Evolutionary conservation across 2,797 vertebrate species (phyloP).

Genomic region (Menidia menidia): DNA sequence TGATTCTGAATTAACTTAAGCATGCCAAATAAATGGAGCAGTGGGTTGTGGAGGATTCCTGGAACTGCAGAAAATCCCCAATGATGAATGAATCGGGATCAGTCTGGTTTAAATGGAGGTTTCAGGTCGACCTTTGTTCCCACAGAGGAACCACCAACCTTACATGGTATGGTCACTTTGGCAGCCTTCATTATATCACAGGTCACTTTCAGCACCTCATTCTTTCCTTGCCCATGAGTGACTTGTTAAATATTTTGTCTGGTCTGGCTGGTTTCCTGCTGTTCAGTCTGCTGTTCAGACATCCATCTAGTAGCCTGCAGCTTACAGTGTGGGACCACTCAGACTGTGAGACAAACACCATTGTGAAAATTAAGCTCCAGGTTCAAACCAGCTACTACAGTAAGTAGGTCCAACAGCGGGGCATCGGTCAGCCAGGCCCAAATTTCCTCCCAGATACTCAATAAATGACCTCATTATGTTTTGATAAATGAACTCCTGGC

Average conservation of each 20-base stretch:
- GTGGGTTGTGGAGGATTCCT: slow-evolving; percentile 1
- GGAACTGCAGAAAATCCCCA: slow-evolving; percentile 1
- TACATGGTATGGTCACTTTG: slow-evolving; percentile 40
- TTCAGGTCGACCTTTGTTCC: slow-evolving; percentile 30
- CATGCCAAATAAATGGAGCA: slow-evolving; percentile 18
- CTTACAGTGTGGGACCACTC: slow-evolving; percentile 38
- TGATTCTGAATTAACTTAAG: slow-evolving; percentile 1
- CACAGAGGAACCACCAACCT: slow-evolving; percentile 28
- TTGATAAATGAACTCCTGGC: slow-evolving; percentile 43
- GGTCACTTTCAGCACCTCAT: slow-evolving; percentile 64
- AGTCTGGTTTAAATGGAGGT: slow-evolving; percentile 21
- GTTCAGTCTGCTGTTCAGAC: slow-evolving; percentile 16
- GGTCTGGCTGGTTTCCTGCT: slow-evolving; percentile 53
- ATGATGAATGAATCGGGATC: slow-evolving; percentile 14
- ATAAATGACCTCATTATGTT: slow-evolving; percentile 61
- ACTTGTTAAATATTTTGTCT: slow-evolving; percentile 50
- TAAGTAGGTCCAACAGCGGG: slow-evolving; percentile 18
- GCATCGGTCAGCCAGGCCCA: slow-evolving; percentile 24
- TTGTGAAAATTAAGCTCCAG: slow-evolving; percentile 44
- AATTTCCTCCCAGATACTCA: slow-evolving; percentile 52
- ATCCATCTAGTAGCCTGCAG: slow-evolving; percentile 47
- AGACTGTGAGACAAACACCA: slow-evolving; percentile 35
- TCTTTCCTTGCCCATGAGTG: slow-evolving; percentile 33
- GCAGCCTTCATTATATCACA: slow-evolving; percentile 44
- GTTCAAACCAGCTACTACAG: slow-evolving; percentile 53